phyloP scores from a whole-genome alignment of 2,113 vertebrate genomes.

The Nyctereutes procyonoides region DNA sequence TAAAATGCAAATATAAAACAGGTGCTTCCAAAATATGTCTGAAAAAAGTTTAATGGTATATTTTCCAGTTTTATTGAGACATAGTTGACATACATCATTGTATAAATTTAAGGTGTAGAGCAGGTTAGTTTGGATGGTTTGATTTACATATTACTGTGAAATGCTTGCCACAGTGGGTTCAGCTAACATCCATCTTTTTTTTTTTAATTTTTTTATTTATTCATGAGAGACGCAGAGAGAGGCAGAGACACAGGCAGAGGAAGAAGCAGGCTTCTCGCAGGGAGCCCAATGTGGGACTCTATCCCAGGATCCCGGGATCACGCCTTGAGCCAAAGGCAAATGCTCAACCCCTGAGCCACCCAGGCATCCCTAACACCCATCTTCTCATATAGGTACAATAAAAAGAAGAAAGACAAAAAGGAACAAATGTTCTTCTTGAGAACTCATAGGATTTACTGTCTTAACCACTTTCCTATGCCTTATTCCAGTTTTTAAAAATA shows the following conservation, averaged over 20 bases:
- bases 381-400: not conserved
- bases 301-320: too few relatives aligned
- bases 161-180: not conserved
- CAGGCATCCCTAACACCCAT: not conserved
- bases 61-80: not conserved
- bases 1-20: slow-evolving; percentile 42
- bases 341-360: too few relatives aligned
- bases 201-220: too few relatives aligned
- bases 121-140: not conserved
- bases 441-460: not conserved
- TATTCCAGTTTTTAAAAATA: not conserved
- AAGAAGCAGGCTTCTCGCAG: too few relatives aligned
- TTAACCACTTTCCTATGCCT: not conserved
- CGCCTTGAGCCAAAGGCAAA: too few relatives aligned
- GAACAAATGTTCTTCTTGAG: not conserved
- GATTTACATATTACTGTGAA: not conserved
- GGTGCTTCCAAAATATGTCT: slow-evolving; percentile 54
- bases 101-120: not conserved
- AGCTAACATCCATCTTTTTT: not conserved
- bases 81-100: not conserved
- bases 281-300: too few relatives aligned
- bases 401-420: not conserved
- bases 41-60: slow-evolving; percentile 69
- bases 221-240: too few relatives aligned
- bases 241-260: too few relatives aligned